Conservation (phyloP, 2,113 vertebrate species). For the Chionis minor region DNA sequence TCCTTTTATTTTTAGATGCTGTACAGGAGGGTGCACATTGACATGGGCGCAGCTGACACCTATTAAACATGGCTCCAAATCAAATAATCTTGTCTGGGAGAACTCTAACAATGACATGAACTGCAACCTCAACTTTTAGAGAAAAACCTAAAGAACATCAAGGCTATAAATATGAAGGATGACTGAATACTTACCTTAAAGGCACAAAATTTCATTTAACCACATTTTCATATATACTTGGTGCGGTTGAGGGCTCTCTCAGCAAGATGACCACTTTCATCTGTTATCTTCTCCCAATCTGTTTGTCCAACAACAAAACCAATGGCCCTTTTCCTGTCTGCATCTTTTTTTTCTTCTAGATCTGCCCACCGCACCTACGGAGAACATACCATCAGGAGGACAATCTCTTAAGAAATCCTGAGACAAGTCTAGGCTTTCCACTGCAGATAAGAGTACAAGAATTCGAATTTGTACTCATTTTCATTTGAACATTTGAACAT, state of each 20-base stretch:
- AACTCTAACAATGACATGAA: neutral
- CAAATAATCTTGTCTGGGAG: neutral
- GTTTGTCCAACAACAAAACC: slow-evolving; percentile 99
- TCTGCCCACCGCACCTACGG: slow-evolving; percentile 97
- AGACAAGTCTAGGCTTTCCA: neutral
- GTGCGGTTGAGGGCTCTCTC: slow-evolving; percentile 98
- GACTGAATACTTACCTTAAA: slow-evolving; percentile 76
- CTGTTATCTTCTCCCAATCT: slow-evolving; percentile 99
- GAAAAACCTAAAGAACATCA: neutral
- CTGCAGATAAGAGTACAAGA: neutral
- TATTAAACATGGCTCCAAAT: neutral
- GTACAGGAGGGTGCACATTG: neutral
- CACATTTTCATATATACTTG: slow-evolving; percentile 93
- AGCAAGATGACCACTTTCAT: slow-evolving; percentile 94
- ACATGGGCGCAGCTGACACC: neutral
- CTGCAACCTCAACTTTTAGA: slow-evolving; percentile 4
- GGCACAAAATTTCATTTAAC: slow-evolving; percentile 66
- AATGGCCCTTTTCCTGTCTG: slow-evolving; percentile 95
- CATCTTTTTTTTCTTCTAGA: slow-evolving; percentile 97
- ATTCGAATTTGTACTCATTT: neutral
- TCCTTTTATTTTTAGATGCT: neutral
- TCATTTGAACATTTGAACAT: neutral
- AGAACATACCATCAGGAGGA: slow-evolving; percentile 54
- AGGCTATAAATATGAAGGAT: neutral
- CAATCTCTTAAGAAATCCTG: neutral